Evolutionary conservation across 2,113 vertebrate genomes (phyloP).

Genomic region (Cariama cristata): DNA sequence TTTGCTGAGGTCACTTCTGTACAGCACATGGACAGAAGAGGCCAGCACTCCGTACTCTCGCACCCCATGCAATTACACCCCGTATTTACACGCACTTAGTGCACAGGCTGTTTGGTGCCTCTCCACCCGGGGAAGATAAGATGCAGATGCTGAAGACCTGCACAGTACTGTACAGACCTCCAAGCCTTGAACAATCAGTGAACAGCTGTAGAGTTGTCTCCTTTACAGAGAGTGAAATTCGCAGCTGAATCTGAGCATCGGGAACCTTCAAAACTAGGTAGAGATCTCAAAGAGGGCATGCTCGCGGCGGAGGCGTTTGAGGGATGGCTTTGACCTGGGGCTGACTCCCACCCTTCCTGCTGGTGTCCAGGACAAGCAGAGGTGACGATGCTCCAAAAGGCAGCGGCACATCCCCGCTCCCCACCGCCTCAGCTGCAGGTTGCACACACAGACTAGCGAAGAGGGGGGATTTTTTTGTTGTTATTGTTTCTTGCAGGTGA

Average conservation of each 20-base stretch:
- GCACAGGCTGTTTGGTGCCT: neutral
- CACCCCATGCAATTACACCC: neutral
- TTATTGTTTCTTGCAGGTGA: constrained; percentile 74
- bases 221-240: neutral
- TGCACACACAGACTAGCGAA: neutral
- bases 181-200: neutral
- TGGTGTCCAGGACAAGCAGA: neutral
- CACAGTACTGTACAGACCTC: neutral
- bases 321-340: neutral
- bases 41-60: neutral
- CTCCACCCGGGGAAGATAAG: neutral
- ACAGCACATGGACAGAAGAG: neutral
- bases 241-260: rapidly evolving
- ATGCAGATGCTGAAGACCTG: neutral
- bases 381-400: neutral
- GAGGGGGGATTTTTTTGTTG: neutral
- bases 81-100: neutral
- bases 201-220: neutral
- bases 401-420: neutral
- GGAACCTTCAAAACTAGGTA: neutral
- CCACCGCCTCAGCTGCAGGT: neutral
- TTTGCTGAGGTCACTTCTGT: neutral
- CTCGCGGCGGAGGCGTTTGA: rapidly evolving
- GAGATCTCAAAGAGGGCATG: neutral
- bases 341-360: too few species aligned